Evolutionary conservation across 2,113 vertebrate genomes (phyloP).

Genomic region (Ondatra zibethicus): DNA sequence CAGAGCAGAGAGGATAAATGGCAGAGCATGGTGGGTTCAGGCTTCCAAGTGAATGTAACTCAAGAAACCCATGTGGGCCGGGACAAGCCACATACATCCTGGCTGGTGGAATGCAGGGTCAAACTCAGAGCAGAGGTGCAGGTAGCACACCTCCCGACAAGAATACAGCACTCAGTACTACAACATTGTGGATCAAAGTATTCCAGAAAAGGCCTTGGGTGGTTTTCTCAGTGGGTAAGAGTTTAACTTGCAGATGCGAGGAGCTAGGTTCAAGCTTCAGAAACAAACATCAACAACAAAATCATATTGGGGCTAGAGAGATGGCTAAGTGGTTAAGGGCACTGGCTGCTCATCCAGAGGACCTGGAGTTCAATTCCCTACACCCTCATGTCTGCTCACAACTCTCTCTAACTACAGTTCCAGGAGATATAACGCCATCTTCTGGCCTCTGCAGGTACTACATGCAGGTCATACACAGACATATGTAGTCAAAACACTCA

Average conservation of each 20-base stretch:
- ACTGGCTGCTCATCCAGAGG: not conserved
- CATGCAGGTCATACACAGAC: not conserved
- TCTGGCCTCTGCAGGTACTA: not conserved
- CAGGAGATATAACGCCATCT: not conserved
- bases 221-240: not conserved
- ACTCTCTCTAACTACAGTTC: too few relatives aligned
- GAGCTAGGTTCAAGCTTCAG: not conserved
- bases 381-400: too few relatives aligned
- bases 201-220: not conserved
- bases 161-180: too few relatives aligned
- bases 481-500: not conserved
- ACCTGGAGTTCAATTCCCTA: not conserved
- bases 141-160: accelerated
- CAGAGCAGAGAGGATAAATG: accelerated
- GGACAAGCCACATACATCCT: accelerated
- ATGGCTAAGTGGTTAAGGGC: not conserved
- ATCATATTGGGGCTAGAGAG: not conserved
- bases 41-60: not conserved
- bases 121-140: not conserved
- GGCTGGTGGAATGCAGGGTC: accelerated
- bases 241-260: not conserved
- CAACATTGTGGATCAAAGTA: not conserved
- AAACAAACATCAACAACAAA: not conserved
- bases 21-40: accelerated
- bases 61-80: accelerated